These are phyloP conservation scores for Drosophila willistoni DNA, from an alignment of 1,140 invertebrate genomes.

Conservation along the genomic window DNA sequence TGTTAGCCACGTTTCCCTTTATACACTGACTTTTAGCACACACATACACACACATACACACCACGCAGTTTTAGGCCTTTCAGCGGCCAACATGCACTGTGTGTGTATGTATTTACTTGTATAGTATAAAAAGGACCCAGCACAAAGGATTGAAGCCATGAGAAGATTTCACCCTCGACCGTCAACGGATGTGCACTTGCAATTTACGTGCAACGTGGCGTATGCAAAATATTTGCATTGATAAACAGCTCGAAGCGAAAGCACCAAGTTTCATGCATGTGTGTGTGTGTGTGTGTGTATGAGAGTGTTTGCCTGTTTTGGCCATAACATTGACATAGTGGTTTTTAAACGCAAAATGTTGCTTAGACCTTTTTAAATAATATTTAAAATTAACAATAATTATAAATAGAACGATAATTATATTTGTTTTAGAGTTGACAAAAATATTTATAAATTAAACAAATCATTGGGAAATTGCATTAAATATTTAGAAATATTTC, in stretches of 20 bases:
- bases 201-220: constrained; percentile 79
- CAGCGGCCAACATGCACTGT: constrained; percentile 45
- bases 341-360: constrained; percentile 24
- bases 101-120: constrained; percentile 57
- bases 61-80: constrained; percentile 72
- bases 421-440: too few relatives aligned
- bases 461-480: too few relatives aligned
- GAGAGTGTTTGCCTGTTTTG: constrained; percentile 15
- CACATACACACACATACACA: constrained; percentile 25
- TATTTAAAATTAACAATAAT: neutral
- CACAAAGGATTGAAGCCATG: constrained; percentile 59
- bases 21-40: constrained; percentile 54
- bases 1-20: constrained; percentile 62
- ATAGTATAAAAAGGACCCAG: constrained; percentile 6
- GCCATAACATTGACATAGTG: constrained; percentile 41
- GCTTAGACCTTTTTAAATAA: constrained; percentile 13
- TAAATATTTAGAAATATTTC: too few relatives aligned
- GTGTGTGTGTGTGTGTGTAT: constrained; percentile 9
- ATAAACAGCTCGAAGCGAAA: constrained; percentile 68
- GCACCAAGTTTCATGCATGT: constrained; percentile 25
- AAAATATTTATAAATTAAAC: too few relatives aligned
- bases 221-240: constrained; percentile 81
- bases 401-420: too few relatives aligned
- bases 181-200: constrained; percentile 72
- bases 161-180: constrained; percentile 23